Conservation (phyloP, 2,888 invertebrate genomes). For the Stegana nigrithorax region DNA sequence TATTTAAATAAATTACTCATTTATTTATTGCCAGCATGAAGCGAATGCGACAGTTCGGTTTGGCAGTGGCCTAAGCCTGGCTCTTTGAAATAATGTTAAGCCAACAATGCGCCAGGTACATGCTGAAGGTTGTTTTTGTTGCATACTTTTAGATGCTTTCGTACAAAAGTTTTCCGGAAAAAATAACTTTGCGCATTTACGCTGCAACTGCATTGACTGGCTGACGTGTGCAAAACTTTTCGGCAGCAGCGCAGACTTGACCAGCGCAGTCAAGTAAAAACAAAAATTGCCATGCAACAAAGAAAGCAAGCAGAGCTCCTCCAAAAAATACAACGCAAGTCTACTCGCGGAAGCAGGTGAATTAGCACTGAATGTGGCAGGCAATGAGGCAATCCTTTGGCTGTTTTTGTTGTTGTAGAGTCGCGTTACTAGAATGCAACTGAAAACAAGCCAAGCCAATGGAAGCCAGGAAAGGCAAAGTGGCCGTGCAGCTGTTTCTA, state of each 20-base stretch:
- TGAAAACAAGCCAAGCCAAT: neutral
- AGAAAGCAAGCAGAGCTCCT: neutral
- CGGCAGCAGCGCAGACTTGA: neutral
- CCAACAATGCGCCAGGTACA: too few relatives aligned
- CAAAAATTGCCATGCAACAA: neutral
- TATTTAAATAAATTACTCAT: conserved; percentile 60
- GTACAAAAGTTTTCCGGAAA: neutral
- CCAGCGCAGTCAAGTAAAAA: neutral
- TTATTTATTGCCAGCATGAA: conserved; percentile 35
- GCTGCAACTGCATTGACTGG: neutral
- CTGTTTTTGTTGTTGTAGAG: neutral
- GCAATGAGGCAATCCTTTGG: neutral
- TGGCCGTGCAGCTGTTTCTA: neutral
- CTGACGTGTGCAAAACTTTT: neutral
- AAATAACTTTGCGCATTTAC: neutral
- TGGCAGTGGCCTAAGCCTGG: too few relatives aligned
- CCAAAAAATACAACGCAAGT: neutral
- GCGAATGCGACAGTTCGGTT: too few relatives aligned
- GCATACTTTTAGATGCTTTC: too few relatives aligned
- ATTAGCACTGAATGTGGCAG: neutral
- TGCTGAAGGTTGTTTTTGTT: too few relatives aligned
- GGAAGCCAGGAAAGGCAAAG: neutral
- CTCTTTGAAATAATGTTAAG: too few relatives aligned
- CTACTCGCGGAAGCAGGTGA: neutral
- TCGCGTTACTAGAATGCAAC: neutral